These are phyloP conservation scores for Scarus forsteni DNA, from an alignment of 2,797 vertebrate species.

Conservation along the genomic window DNA sequence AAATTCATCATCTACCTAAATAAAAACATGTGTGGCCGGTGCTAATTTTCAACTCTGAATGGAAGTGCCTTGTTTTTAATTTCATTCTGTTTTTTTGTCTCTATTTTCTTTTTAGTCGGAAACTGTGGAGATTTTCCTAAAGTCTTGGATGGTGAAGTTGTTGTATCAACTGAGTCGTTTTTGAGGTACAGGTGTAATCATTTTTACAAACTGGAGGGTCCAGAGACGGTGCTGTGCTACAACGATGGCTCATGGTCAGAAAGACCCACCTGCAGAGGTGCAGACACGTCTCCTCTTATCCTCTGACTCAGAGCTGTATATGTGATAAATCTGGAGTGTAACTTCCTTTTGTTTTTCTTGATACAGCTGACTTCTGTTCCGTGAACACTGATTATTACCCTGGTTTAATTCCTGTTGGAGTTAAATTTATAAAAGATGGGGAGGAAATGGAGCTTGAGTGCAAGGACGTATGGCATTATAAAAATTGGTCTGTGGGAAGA, in stretches of 20 bases:
- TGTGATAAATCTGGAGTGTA: neutral
- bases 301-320: rapidly evolving
- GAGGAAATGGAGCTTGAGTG: rapidly evolving
- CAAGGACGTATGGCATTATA: rapidly evolving
- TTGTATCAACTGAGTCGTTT: rapidly evolving
- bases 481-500: rapidly evolving
- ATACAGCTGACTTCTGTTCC: conserved; percentile 37
- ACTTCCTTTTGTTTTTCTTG: neutral
- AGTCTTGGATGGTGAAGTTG: neutral
- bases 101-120: conserved; percentile 27
- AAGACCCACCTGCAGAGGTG: conserved; percentile 54
- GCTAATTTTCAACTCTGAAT: no score
- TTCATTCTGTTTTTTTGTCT: neutral
- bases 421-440: neutral
- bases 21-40: no score
- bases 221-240: conserved; percentile 34
- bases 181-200: conserved; percentile 14
- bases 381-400: neutral
- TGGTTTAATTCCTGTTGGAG: rapidly evolving
- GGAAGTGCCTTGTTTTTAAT: no score
- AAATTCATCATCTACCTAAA: no score
- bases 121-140: neutral
- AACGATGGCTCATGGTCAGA: conserved; percentile 36
- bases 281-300: neutral
- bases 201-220: conserved; percentile 32